Conservation (phyloP, 2,113 vertebrate genomes). For the Rhabdomys dilectus region DNA sequence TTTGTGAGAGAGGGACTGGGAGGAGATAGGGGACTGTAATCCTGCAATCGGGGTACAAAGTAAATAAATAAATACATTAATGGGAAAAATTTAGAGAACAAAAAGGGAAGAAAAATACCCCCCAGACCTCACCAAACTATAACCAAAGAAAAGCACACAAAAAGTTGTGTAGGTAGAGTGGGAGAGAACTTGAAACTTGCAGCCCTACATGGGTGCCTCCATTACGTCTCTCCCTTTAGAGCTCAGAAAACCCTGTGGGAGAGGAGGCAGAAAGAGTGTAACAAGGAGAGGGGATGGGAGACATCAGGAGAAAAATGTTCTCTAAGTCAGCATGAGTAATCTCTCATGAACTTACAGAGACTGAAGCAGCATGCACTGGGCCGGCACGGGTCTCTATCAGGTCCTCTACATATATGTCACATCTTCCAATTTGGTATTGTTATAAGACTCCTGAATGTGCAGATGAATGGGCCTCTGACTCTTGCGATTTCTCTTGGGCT, state of each 20-base stretch:
- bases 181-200: background rate
- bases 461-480: background rate
- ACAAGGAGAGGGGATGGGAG: background rate
- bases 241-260: background rate
- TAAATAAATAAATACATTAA: too few relatives aligned
- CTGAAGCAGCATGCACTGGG: background rate
- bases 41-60: too few relatives aligned
- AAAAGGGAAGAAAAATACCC: background rate
- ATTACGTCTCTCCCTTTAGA: background rate
- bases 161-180: background rate
- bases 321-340: background rate
- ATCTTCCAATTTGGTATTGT: background rate
- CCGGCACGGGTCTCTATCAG: background rate
- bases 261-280: background rate
- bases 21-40: too few relatives aligned
- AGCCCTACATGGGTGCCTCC: background rate
- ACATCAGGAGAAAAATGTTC: background rate
- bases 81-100: too few relatives aligned
- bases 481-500: background rate
- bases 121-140: background rate
- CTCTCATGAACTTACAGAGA: background rate
- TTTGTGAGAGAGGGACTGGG: too few relatives aligned
- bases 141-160: background rate
- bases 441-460: background rate
- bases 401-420: background rate